These are phyloP conservation scores for Nezara viridula DNA, from an alignment of 2,888 invertebrate species.

Conservation along the genomic window DNA sequence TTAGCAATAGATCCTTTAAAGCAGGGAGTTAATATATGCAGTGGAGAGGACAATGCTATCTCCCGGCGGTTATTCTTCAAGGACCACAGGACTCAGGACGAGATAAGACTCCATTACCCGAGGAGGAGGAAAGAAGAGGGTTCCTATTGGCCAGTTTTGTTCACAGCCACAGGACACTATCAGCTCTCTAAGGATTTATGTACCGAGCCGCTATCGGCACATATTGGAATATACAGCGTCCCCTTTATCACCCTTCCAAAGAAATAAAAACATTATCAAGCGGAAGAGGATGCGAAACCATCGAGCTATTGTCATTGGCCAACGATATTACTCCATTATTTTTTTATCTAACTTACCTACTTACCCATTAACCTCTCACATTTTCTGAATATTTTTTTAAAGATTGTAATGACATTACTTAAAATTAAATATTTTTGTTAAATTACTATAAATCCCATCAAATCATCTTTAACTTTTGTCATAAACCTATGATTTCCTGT, in stretches of 20 bases:
- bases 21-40: neutral
- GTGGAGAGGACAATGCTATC: neutral
- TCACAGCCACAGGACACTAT: neutral
- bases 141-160: neutral
- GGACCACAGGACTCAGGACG: neutral
- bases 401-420: no score
- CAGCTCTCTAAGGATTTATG: neutral
- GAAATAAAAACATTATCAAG: neutral
- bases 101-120: neutral
- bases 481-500: no score
- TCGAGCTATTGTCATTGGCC: neutral
- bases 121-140: neutral
- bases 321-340: no score
- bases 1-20: no score
- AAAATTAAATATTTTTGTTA: no score
- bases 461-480: no score
- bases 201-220: neutral
- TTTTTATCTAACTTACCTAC: no score
- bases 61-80: neutral
- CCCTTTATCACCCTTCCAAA: neutral
- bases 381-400: no score
- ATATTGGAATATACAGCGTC: neutral
- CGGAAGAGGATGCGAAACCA: neutral
- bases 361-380: no score
- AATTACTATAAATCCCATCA: no score